These are phyloP conservation scores for Mactromeris polynyma DNA, from an alignment of 2,888 invertebrate genomes.

Conservation along the genomic window DNA sequence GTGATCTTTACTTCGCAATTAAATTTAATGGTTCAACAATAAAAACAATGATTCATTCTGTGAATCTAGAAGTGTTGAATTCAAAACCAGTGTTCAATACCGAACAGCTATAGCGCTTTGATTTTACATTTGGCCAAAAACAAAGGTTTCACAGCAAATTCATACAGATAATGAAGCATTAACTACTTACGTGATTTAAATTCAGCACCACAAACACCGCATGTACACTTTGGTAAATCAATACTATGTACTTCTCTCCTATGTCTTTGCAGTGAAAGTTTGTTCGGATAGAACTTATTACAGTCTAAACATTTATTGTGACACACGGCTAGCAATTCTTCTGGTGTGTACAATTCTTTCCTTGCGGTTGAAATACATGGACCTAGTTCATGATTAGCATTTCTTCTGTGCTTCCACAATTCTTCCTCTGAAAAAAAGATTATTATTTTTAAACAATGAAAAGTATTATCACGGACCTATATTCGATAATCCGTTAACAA, in stretches of 20 bases:
- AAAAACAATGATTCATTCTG: too few relatives aligned
- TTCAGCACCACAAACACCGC: conserved; percentile 25
- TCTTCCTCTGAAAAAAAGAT: conserved; percentile 23
- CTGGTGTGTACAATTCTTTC: conserved; percentile 17
- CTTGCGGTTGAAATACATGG: neutral
- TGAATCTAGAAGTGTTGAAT: too few relatives aligned
- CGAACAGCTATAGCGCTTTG: too few relatives aligned
- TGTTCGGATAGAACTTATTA: conserved; percentile 23
- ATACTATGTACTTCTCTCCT: conserved; percentile 30
- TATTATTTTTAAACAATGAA: too few relatives aligned
- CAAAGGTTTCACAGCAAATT: too few relatives aligned
- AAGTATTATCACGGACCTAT: too few relatives aligned
- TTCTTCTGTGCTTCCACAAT: conserved; percentile 33
- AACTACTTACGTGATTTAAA: conserved; percentile 33
- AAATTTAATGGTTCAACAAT: too few relatives aligned
- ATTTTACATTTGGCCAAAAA: too few relatives aligned
- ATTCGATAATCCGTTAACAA: too few relatives aligned
- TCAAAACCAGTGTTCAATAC: too few relatives aligned
- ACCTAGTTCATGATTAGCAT: conserved; percentile 25
- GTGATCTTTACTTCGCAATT: too few relatives aligned
- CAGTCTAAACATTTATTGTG: conserved; percentile 36
- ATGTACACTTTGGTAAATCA: conserved; percentile 26
- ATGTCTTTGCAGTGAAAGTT: conserved; percentile 35
- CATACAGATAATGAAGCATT: neutral
- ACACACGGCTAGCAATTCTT: conserved; percentile 9